These are phyloP conservation scores for Anthophora plumipes DNA, from an alignment of 2,888 invertebrate genomes.

Conservation along the genomic window DNA sequence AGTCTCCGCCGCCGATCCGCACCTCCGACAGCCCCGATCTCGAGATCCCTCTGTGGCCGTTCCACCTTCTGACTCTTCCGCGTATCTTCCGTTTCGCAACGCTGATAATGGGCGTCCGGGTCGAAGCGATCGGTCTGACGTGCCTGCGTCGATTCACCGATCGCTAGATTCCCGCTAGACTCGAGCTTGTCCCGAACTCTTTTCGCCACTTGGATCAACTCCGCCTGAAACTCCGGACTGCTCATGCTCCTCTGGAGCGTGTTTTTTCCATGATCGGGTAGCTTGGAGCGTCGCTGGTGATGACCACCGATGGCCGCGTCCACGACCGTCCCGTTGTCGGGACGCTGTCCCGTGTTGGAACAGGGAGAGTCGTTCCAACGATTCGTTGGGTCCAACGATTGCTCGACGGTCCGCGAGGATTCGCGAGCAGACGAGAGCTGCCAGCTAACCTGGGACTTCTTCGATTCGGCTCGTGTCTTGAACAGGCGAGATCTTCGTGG, in stretches of 20 bases:
- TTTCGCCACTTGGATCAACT: conserved; percentile 82
- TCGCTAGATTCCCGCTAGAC: conserved; percentile 49
- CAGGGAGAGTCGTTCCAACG: not conserved
- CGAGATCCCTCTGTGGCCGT: no score
- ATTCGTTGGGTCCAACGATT: conserved; percentile 7
- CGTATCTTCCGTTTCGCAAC: not conserved
- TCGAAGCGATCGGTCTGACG: not conserved
- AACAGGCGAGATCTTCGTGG: conserved; percentile 88
- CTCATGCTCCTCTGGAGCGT: conserved; percentile 84
- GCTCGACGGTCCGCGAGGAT: conserved; percentile 10
- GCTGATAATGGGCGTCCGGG: not conserved
- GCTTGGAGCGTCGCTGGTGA: conserved; percentile 53
- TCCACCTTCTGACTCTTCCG: not conserved
- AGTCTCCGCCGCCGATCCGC: not conserved
- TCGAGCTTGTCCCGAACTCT: conserved; percentile 78
- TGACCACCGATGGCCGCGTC: not conserved
- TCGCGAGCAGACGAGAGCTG: conserved; percentile 53
- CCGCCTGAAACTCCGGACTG: conserved; percentile 86
- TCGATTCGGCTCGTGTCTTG: conserved; percentile 91
- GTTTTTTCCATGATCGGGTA: conserved; percentile 80
- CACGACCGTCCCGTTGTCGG: conserved; percentile 9
- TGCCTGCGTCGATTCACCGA: not conserved
- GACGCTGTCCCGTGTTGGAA: not conserved
- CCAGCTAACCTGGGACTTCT: conserved; percentile 84
- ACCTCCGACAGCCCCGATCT: no score